Conservation (phyloP, 2,113 vertebrate genomes). For the Sander lucioperca region DNA sequence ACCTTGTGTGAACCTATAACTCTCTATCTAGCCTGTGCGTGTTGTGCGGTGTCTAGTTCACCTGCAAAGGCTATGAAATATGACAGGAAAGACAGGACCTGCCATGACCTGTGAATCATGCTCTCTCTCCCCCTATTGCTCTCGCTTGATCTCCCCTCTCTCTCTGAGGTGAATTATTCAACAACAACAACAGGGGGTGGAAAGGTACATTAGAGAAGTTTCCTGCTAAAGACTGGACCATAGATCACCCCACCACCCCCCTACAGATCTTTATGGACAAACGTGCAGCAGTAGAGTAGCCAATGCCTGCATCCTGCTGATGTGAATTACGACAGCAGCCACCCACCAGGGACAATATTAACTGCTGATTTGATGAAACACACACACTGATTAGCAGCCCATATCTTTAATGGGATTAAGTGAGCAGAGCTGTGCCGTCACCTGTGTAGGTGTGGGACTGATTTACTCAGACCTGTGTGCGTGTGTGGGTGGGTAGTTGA, state of each 20-base stretch:
- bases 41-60: conserved; percentile 33
- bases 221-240: conserved; percentile 35
- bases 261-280: conserved; percentile 45
- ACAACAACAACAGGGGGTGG: conserved; percentile 23
- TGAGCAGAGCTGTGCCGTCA: conserved; percentile 50
- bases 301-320: conserved; percentile 17
- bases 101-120: conserved; percentile 73
- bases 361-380: conserved; percentile 74
- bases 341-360: conserved; percentile 69
- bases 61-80: conserved; percentile 66
- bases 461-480: conserved; percentile 52
- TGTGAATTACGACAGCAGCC: conserved; percentile 64
- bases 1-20: conserved; percentile 23
- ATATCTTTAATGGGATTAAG: conserved; percentile 64
- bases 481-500: conserved; percentile 1
- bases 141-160: conserved; percentile 5
- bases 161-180: conserved; percentile 69
- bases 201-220: conserved; percentile 61
- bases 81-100: conserved; percentile 57
- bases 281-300: conserved; percentile 45
- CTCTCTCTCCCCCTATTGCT: conserved; percentile 31
- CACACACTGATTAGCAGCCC: conserved; percentile 59
- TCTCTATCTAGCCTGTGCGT: neutral
- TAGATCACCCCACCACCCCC: conserved; percentile 44
- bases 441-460: conserved; percentile 58